These are phyloP conservation scores for Chiroxiphia lanceolata DNA, from an alignment of 2,797 vertebrate genomes.

Conservation along the genomic window DNA sequence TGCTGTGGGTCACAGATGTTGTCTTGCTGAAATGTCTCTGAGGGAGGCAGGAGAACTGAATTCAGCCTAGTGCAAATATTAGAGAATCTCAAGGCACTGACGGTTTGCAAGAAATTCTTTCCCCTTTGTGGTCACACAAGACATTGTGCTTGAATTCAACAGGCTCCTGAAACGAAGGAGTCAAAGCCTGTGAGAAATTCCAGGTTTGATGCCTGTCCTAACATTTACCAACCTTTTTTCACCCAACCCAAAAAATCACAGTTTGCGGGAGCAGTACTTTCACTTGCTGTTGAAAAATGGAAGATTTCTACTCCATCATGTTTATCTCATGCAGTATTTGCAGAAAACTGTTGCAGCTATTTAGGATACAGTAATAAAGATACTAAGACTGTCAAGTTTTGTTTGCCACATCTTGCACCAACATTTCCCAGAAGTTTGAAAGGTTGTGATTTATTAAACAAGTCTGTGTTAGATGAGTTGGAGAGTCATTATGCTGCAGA, in stretches of 20 bases:
- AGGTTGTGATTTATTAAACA: neutral
- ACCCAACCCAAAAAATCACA: fast-evolving
- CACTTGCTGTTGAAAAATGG: neutral
- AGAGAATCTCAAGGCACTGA: neutral
- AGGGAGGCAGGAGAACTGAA: neutral
- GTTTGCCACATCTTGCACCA: neutral
- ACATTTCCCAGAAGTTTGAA: neutral
- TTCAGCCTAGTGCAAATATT: neutral
- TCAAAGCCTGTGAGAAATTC: neutral
- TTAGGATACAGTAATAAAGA: neutral
- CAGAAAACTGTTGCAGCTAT: neutral
- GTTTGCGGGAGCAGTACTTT: neutral
- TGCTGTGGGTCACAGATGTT: neutral
- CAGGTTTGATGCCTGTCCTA: neutral
- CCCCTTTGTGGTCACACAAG: neutral
- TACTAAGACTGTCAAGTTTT: neutral
- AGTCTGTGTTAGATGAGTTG: neutral
- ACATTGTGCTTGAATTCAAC: neutral
- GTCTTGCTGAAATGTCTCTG: neutral
- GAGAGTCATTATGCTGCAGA: neutral
- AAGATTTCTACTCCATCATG: neutral
- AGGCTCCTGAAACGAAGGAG: neutral
- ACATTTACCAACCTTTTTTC: neutral
- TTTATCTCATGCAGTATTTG: neutral
- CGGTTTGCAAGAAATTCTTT: neutral